Evolutionary conservation across 2,113 vertebrate genomes (phyloP).

Genomic region (Carlito syrichta): DNA sequence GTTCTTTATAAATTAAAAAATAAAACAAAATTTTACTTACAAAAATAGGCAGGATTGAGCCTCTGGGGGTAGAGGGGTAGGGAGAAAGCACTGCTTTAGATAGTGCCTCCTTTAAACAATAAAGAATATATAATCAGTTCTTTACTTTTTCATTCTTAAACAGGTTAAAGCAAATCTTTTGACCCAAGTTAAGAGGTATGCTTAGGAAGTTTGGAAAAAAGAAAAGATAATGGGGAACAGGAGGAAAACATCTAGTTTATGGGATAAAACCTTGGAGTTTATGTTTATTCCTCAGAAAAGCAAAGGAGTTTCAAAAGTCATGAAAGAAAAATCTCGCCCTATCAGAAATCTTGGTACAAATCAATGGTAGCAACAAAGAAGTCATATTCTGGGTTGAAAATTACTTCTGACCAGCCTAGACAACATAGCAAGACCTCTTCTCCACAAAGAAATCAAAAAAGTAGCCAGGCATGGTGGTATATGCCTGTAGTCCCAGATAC

Average conservation of each 20-base stretch:
- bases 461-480: too few species aligned
- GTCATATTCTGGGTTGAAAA: not conserved
- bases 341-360: not conserved
- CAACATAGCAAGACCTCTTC: too few species aligned
- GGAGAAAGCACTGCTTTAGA: not conserved
- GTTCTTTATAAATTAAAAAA: too few species aligned
- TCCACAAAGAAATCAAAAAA: too few species aligned
- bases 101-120: not conserved
- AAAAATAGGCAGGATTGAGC: not conserved
- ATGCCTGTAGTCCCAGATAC: too few species aligned
- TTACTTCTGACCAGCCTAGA: too few species aligned
- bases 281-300: slow-evolving; percentile 8
- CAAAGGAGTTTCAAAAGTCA: not conserved
- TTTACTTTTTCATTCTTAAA: slow-evolving; percentile 8
- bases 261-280: not conserved
- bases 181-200: not conserved
- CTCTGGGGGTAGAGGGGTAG: not conserved
- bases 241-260: slow-evolving; percentile 3
- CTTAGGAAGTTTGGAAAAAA: not conserved
- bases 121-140: not conserved
- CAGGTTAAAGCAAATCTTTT: not conserved
- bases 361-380: not conserved
- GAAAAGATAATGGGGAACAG: not conserved
- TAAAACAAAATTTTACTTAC: not conserved
- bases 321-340: not conserved